Conservation (phyloP, 2,113 vertebrate genomes). For the Lophius piscatorius region DNA sequence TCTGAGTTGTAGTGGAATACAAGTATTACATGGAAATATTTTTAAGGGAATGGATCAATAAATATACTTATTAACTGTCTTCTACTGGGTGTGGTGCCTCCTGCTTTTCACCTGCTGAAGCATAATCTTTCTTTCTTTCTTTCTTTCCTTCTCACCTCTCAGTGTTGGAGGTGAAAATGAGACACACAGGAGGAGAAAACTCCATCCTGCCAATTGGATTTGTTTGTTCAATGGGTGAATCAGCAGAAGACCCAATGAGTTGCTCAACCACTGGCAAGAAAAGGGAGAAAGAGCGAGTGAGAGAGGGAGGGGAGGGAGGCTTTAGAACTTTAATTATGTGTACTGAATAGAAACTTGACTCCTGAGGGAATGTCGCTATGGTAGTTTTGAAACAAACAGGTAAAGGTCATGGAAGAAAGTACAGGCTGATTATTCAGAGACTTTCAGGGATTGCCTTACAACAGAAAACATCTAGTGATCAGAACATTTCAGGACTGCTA, state of each 20-base stretch:
- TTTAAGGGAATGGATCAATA: too few species aligned
- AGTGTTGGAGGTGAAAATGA: constrained; percentile 47
- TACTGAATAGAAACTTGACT: constrained; percentile 62
- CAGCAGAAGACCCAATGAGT: constrained; percentile 42
- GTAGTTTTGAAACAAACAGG: constrained; percentile 53
- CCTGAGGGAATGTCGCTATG: constrained; percentile 48
- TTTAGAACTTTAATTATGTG: constrained; percentile 60
- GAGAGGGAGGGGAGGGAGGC: constrained; percentile 15
- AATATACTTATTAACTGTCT: too few species aligned
- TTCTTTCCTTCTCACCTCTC: constrained; percentile 9
- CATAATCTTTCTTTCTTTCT: too few species aligned
- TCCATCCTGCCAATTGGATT: constrained; percentile 44
- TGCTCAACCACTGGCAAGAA: constrained; percentile 43
- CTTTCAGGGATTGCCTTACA: not conserved
- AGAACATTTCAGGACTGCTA: too few species aligned
- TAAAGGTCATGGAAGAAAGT: constrained; percentile 39
- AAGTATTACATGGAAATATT: too few species aligned
- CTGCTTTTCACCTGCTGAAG: constrained; percentile 31
- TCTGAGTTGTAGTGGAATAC: too few species aligned
- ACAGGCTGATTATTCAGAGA: not conserved
- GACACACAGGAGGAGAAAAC: constrained; percentile 26
- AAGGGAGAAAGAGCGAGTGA: constrained; percentile 14
- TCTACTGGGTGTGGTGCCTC: constrained; percentile 35
- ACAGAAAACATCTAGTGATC: too few species aligned
- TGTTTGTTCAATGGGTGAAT: constrained; percentile 61